Evolutionary conservation across 2,888 invertebrate genomes (phyloP).

Genomic region (Melitaea athalia): DNA sequence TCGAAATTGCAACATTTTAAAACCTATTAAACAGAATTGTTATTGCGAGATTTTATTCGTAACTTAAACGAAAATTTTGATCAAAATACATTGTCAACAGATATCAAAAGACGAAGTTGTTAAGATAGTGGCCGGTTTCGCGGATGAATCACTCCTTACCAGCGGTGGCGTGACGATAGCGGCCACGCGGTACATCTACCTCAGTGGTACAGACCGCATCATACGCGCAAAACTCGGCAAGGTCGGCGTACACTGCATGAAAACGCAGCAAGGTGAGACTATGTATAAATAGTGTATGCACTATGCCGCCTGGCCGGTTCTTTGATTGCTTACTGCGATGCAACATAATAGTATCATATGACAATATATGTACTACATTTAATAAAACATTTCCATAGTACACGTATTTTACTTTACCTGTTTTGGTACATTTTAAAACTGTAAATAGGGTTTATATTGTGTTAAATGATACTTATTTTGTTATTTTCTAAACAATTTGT

Average conservation of each 20-base stretch:
- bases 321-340: slow-evolving; percentile 13
- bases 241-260: slow-evolving; percentile 97
- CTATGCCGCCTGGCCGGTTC: neutral
- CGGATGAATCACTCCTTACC: slow-evolving; percentile 93
- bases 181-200: slow-evolving; percentile 96
- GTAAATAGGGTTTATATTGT: too few species aligned
- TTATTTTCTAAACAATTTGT: too few species aligned
- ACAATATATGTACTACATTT: neutral
- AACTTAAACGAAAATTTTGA: neutral
- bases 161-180: slow-evolving; percentile 96
- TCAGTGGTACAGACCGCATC: slow-evolving; percentile 96
- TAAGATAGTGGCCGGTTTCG: slow-evolving; percentile 94
- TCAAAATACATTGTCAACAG: slow-evolving; percentile 78
- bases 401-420: neutral
- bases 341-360: slow-evolving; percentile 3
- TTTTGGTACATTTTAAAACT: neutral
- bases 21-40: too few species aligned
- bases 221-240: slow-evolving; percentile 96
- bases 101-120: slow-evolving; percentile 95
- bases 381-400: neutral
- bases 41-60: too few species aligned
- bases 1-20: too few species aligned
- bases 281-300: too few species aligned
- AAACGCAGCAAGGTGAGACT: slow-evolving; percentile 92
- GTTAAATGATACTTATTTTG: too few species aligned